These are phyloP conservation scores for Habrosyne pyritoides DNA, from an alignment of 2,888 invertebrate genomes.

Conservation along the genomic window DNA sequence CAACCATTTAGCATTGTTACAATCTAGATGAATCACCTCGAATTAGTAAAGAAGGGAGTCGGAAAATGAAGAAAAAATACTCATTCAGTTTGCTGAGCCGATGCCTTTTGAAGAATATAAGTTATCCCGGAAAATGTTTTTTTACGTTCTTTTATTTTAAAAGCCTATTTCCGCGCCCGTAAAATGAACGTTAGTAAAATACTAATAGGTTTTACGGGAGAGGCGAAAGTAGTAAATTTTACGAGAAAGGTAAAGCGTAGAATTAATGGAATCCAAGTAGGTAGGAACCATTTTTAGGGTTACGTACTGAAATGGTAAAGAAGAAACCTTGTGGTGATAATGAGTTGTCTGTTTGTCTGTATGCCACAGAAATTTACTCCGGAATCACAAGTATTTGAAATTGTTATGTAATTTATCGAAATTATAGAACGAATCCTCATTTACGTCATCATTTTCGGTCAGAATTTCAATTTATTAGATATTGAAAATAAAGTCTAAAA, in stretches of 20 bases:
- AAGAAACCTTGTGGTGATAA: not conserved
- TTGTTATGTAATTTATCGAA: no score
- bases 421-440: no score
- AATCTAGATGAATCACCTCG: slow-evolving; percentile 15
- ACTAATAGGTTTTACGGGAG: slow-evolving; percentile 4
- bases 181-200: slow-evolving; percentile 2
- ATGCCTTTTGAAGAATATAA: slow-evolving; percentile 4
- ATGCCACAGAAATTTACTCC: no score
- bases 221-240: slow-evolving; percentile 3
- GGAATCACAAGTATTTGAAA: no score
- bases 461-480: no score
- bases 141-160: slow-evolving; percentile 3
- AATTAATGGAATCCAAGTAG: not conserved
- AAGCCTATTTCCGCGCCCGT: slow-evolving; percentile 4
- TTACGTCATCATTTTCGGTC: no score
- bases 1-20: slow-evolving; percentile 14
- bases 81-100: not conserved
- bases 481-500: no score
- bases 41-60: slow-evolving; percentile 16
- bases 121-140: slow-evolving; percentile 4
- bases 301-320: no score
- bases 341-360: not conserved
- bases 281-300: not conserved
- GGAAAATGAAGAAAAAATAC: slow-evolving; percentile 11
- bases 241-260: slow-evolving; percentile 1